phyloP scores from a whole-genome alignment of 2,113 vertebrate species.

The Aptenodytes patagonicus region DNA sequence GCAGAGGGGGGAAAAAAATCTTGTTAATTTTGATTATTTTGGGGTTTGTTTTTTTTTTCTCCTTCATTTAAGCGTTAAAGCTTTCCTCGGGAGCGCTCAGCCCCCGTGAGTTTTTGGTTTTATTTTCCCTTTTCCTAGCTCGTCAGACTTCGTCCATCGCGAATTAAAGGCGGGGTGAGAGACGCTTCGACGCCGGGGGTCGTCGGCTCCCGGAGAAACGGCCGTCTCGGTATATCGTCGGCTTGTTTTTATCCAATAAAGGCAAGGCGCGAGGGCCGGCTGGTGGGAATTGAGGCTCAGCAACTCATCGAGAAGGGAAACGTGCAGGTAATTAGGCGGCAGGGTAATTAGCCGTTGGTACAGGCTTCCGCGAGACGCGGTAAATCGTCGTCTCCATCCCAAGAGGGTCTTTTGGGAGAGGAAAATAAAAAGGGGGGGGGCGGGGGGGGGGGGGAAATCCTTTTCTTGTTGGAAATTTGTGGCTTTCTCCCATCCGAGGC shows the following conservation, averaged over 20 bases:
- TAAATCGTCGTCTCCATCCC: background rate
- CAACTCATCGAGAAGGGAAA: background rate
- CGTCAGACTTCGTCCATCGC: background rate
- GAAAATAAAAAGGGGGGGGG: background rate
- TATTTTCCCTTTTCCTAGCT: background rate
- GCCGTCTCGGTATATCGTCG: rapidly evolving
- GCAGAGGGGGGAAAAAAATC: background rate
- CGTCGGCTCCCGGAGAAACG: background rate
- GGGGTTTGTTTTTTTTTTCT: background rate
- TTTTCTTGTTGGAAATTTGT: background rate
- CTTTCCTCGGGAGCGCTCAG: background rate
- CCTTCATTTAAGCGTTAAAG: background rate
- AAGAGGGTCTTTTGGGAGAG: background rate
- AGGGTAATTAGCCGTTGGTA: background rate
- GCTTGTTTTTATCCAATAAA: background rate
- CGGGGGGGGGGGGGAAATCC: background rate
- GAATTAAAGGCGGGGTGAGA: background rate
- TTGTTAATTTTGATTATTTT: background rate
- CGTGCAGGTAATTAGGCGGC: background rate
- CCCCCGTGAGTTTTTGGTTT: background rate
- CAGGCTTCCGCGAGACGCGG: background rate
- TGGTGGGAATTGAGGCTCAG: background rate
- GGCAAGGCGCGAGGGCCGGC: background rate
- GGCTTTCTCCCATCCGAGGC: background rate
- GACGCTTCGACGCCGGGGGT: rapidly evolving